Evolutionary conservation across 2,888 invertebrate species (phyloP), one percentile per base, ranked within the genome.

Genomic region (Neoitamus cyanurus): DNA sequence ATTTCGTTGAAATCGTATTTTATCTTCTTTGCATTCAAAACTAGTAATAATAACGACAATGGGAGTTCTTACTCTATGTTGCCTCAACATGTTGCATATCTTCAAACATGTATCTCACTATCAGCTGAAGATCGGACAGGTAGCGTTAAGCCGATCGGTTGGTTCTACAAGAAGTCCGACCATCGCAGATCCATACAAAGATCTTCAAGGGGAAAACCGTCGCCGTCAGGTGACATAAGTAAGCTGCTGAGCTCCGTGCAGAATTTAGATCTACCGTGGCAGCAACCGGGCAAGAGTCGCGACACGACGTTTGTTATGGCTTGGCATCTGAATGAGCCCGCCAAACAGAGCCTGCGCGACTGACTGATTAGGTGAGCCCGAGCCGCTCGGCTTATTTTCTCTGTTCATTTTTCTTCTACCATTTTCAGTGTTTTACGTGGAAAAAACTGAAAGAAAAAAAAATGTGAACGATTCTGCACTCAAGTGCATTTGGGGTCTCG

Each of bases 291-390:
- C n/a, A 70, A 31, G n/a, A 34, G n/a, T 30, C 70, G 70, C 20
- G 30, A 5, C 70, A 0, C 42, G 42, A n/a, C 70, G 70, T 70
- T 34, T n/a, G 30, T 30, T 70, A 70, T 58, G 58, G 70, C 13
- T 15, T 58, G 58, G 58, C 31, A 34, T 70, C 31, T 31, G n/a
- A 34, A 3, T n/a, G 30, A 31, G 70, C 34, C 31, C 28, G 70
- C 58, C 58, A 58, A 58, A 58, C 58, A 3, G 58, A 31, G 70
- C 31, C 70, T 70, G 70, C 31, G 30, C 70, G 34, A 13, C 34
- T 70, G 70, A 70, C 70, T 70, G 70, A 70, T 70, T 70, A 70
- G 70, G 70, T 70, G 70, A 5, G 70, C 70, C 70, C 70, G 70
- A 70, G 34, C 30, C 70, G 13, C 70, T 31, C 31, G 31, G 58